Evolutionary conservation across 2,888 invertebrate species (phyloP).

Genomic region (Trissolcus japonicus): DNA sequence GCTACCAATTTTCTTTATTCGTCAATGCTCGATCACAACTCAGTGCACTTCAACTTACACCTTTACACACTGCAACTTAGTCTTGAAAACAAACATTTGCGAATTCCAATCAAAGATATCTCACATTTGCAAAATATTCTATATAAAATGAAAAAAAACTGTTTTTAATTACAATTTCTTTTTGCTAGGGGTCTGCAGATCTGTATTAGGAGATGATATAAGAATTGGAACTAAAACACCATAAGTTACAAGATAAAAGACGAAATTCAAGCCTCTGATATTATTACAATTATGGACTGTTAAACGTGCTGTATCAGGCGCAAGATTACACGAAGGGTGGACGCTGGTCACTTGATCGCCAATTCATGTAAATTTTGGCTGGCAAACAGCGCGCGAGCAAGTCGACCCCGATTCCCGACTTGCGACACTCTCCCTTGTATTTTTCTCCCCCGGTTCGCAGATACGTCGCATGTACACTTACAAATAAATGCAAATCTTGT

Average conservation of each 20-base stretch:
- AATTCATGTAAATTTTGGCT: constrained; percentile 70
- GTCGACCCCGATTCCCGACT: constrained; percentile 45
- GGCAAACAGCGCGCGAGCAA: constrained; percentile 68
- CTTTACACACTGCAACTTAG: too few relatives aligned
- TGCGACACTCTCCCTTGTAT: constrained; percentile 49
- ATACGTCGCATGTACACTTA: constrained; percentile 33
- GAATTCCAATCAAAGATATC: too few relatives aligned
- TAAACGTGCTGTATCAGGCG: constrained; percentile 75
- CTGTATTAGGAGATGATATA: background rate
- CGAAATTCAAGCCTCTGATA: constrained; percentile 44
- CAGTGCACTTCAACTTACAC: too few relatives aligned
- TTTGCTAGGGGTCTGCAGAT: background rate
- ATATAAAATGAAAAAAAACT: background rate
- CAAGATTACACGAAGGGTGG: constrained; percentile 62
- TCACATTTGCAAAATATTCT: too few relatives aligned
- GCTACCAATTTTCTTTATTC: background rate
- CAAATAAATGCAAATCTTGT: constrained; percentile 58
- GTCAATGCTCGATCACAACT: too few relatives aligned
- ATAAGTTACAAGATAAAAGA: constrained; percentile 54
- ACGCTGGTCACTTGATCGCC: constrained; percentile 70
- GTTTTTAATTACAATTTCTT: background rate
- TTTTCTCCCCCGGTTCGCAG: constrained; percentile 39
- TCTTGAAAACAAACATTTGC: too few relatives aligned
- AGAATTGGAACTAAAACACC: background rate
- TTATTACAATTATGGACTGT: constrained; percentile 61